Evolutionary conservation across 2,888 invertebrate genomes (phyloP).

Genomic region (Drosophila kuntzei): DNA sequence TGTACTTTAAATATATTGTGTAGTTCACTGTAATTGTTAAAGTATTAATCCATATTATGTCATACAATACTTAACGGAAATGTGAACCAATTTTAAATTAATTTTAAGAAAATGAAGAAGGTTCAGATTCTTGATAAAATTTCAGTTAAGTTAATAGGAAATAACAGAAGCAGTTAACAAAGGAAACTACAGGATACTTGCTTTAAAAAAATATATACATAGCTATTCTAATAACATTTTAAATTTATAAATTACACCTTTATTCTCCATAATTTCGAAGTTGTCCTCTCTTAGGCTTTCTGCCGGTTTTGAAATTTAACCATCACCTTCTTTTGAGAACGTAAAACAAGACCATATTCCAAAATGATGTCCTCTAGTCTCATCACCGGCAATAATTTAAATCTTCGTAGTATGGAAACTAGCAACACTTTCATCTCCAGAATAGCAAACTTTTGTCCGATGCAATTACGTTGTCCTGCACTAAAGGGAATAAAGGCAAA

Average conservation of each 20-base stretch:
- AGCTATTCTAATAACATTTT: background rate
- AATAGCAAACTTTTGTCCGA: constrained; percentile 90
- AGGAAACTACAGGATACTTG: background rate
- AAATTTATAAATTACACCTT: background rate
- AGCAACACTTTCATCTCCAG: constrained; percentile 88
- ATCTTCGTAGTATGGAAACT: constrained; percentile 87
- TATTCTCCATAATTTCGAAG: background rate
- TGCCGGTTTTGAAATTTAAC: constrained; percentile 29
- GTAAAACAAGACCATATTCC: constrained; percentile 85
- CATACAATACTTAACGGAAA: too few relatives aligned
- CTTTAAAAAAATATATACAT: background rate
- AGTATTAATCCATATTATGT: too few relatives aligned
- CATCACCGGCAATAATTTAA: constrained; percentile 86
- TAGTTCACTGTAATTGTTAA: too few relatives aligned
- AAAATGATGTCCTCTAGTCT: constrained; percentile 85
- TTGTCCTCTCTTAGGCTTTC: background rate
- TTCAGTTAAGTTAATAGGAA: background rate
- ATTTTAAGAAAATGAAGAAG: too few relatives aligned
- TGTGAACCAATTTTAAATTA: too few relatives aligned
- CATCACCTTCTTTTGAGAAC: constrained; percentile 43
- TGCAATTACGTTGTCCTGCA: constrained; percentile 89
- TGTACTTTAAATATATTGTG: too few relatives aligned
- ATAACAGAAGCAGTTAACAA: background rate
- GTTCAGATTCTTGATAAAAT: background rate
- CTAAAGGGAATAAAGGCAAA: constrained; percentile 89